Evolutionary conservation across 2,888 invertebrate genomes (phyloP).

Genomic region (Drosophila kambysellisi): DNA sequence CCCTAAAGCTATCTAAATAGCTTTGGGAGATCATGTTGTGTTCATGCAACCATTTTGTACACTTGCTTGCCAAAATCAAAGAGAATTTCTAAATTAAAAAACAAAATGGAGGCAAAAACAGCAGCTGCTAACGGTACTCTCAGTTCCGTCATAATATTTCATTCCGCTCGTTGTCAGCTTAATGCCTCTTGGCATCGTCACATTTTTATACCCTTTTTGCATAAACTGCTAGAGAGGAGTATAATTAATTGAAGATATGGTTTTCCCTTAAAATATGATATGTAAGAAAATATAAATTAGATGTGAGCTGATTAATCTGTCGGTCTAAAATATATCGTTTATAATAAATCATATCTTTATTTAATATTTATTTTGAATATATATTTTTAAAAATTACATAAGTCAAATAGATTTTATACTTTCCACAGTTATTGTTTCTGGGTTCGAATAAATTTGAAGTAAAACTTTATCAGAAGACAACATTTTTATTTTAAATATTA

Average conservation of each 20-base stretch:
- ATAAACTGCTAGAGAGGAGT: neutral
- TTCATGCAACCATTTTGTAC: neutral
- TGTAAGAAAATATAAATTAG: neutral
- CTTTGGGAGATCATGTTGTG: slow-evolving; percentile 11
- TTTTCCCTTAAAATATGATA: neutral
- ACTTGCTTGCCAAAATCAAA: slow-evolving; percentile 26
- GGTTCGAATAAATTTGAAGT: too few relatives aligned
- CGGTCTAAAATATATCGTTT: too few relatives aligned
- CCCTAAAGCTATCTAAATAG: slow-evolving; percentile 3
- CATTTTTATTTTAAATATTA: too few relatives aligned
- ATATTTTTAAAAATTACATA: too few relatives aligned
- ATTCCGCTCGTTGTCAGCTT: slow-evolving; percentile 26
- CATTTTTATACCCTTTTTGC: slow-evolving; percentile 10
- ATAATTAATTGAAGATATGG: neutral
- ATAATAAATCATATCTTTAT: too few relatives aligned
- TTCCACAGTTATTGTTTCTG: too few relatives aligned
- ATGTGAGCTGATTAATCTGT: neutral
- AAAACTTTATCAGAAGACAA: too few relatives aligned
- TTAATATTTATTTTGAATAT: too few relatives aligned
- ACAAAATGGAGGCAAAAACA: neutral
- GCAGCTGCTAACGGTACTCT: slow-evolving; percentile 22
- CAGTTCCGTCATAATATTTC: slow-evolving; percentile 22
- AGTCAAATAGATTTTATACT: too few relatives aligned
- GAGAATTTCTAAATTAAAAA: slow-evolving; percentile 31
- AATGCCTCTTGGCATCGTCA: slow-evolving; percentile 38